Percentiles rank a stretch among this genome's conserved stretches.
These are phyloP conservation scores for Agrypnia vestita DNA, from an alignment of 1,140 invertebrate genomes.

Conservation along the genomic window DNA sequence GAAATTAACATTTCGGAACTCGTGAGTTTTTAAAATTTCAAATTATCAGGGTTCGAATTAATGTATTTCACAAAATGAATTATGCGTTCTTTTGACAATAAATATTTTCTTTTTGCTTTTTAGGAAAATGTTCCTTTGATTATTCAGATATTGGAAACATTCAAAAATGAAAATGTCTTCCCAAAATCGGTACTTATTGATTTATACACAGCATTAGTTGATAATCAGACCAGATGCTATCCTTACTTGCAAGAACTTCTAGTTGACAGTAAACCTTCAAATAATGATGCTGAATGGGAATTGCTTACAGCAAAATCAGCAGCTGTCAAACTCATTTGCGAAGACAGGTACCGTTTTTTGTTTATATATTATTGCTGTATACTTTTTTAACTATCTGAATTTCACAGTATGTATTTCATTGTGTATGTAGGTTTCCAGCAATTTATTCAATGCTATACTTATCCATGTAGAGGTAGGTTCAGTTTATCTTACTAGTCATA, in stretches of 20 bases:
- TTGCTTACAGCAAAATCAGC: slow-evolving; percentile 38
- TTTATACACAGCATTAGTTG: slow-evolving; percentile 35
- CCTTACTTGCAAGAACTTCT: slow-evolving; percentile 42
- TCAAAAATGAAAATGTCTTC: slow-evolving; percentile 28
- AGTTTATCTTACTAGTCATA: too few relatives aligned
- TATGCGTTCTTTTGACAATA: too few relatives aligned
- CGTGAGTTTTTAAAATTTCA: too few relatives aligned
- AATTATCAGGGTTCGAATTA: too few relatives aligned
- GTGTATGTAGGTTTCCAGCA: too few relatives aligned
- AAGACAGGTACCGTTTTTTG: slow-evolving; percentile 36
- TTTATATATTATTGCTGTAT: too few relatives aligned
- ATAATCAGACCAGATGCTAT: slow-evolving; percentile 46
- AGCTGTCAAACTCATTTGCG: slow-evolving; percentile 48
- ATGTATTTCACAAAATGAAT: too few relatives aligned
- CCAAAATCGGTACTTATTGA: slow-evolving; percentile 42
- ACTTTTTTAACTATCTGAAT: too few relatives aligned
- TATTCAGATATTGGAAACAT: slow-evolving; percentile 33
- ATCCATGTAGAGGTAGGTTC: too few relatives aligned
- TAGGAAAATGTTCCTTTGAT: slow-evolving; percentile 49
- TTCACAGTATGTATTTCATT: too few relatives aligned
- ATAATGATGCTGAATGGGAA: slow-evolving; percentile 27
- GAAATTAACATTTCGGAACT: too few relatives aligned
- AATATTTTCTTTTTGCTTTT: slow-evolving; percentile 1
- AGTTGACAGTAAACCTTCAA: slow-evolving; percentile 12
- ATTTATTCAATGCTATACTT: too few relatives aligned